A percentile compares a stretch with the other conserved stretches of the same genome.
Evolutionary conservation across 1,140 invertebrate genomes (phyloP).

Genomic region (Ceratitis capitata): DNA sequence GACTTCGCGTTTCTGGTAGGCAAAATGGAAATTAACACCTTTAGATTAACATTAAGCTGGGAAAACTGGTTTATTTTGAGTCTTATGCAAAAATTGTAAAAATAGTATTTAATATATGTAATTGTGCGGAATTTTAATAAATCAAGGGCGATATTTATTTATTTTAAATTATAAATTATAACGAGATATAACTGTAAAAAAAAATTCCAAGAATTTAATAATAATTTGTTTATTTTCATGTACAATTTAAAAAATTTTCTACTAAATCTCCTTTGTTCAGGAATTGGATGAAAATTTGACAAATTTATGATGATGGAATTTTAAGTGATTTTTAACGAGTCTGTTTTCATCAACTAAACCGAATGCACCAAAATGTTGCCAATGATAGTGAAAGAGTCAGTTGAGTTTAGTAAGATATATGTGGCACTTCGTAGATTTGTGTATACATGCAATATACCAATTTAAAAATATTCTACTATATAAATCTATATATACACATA

Average conservation of each 20-base stretch:
- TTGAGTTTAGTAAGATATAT: neutral
- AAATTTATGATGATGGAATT: conserved; percentile 66
- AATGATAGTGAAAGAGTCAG: neutral
- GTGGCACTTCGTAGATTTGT: neutral
- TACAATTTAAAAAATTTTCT: neutral
- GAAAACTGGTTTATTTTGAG: neutral
- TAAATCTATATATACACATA: too few relatives aligned
- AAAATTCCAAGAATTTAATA: neutral
- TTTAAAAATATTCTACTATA: neutral
- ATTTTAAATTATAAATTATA: too few relatives aligned
- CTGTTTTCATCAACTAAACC: conserved; percentile 10
- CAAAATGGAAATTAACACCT: neutral
- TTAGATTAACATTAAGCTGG: neutral
- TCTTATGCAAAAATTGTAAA: neutral
- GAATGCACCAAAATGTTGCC: neutral
- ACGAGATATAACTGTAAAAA: neutral
- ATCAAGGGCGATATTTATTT: neutral
- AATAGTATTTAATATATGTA: neutral
- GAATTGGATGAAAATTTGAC: conserved; percentile 49
- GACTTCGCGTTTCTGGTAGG: neutral
- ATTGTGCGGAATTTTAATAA: neutral
- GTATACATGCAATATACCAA: neutral
- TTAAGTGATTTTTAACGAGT: conserved; percentile 65
- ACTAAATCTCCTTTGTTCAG: neutral
- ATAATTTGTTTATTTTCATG: too few relatives aligned